Evolutionary conservation across 2,797 vertebrate genomes (phyloP).

Genomic region (Pipistrellus pygmaeus): DNA sequence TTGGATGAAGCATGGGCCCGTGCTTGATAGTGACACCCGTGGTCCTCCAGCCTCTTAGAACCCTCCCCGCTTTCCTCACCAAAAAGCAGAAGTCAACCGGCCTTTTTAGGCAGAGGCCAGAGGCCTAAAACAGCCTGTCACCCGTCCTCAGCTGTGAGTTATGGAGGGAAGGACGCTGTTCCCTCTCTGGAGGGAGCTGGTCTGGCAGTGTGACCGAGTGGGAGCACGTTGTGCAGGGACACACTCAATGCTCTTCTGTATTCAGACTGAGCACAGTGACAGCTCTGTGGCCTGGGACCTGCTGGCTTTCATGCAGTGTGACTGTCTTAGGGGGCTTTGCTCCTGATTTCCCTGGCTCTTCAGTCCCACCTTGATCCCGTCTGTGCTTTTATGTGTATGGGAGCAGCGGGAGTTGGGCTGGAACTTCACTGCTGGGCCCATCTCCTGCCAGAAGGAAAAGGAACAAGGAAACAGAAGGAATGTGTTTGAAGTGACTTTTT

Average conservation of each 20-base stretch:
- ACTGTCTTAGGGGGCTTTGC: no score
- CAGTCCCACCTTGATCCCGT: neutral
- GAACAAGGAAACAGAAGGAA: neutral
- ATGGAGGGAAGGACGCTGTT: rapidly evolving
- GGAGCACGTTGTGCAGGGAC: neutral
- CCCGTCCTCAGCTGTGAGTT: rapidly evolving
- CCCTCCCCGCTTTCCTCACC: neutral
- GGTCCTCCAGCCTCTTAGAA: neutral
- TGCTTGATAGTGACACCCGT: rapidly evolving
- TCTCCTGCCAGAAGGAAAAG: neutral
- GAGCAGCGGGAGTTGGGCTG: no score
- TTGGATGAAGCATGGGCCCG: rapidly evolving
- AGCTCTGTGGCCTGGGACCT: neutral
- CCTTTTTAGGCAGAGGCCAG: neutral
- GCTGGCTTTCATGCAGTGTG: rapidly evolving
- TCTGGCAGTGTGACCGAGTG: neutral
- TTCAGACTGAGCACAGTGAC: neutral
- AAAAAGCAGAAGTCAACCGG: neutral
- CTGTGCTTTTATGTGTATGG: rapidly evolving
- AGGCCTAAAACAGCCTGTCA: neutral
- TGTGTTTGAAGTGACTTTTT: constrained; percentile 27
- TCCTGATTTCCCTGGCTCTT: neutral
- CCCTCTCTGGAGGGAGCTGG: neutral
- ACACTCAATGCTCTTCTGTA: neutral
- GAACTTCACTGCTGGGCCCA: rapidly evolving